Conservation (phyloP, 2,888 invertebrate species). For the Scaptomyza reducta region DNA sequence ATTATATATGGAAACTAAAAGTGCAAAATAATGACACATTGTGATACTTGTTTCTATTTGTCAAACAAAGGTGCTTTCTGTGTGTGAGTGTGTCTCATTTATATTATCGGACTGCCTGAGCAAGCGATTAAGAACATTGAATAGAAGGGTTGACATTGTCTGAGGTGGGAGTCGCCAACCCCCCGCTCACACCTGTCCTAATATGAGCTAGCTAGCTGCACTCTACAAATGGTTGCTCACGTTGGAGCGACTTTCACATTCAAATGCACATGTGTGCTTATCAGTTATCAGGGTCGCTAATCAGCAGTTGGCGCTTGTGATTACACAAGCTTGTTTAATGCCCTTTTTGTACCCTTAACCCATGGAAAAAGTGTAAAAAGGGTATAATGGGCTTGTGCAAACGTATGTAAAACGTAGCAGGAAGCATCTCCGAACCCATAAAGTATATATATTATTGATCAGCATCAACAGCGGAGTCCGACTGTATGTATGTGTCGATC, state of each 20-base stretch:
- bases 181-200: background rate
- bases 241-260: constrained; percentile 55
- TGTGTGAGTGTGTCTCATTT: background rate
- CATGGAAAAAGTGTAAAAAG: too few species aligned
- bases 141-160: constrained; percentile 3
- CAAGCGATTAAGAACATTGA: background rate
- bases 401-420: too few species aligned
- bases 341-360: too few species aligned
- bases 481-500: too few species aligned
- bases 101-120: constrained; percentile 4
- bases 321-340: constrained; percentile 53
- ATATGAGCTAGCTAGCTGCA: background rate
- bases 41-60: constrained; percentile 3
- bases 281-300: constrained; percentile 58
- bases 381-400: too few species aligned
- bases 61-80: constrained; percentile 3
- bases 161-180: background rate
- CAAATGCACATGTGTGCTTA: constrained; percentile 69
- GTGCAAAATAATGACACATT: constrained; percentile 2
- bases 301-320: constrained; percentile 32
- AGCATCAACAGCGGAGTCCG: too few species aligned
- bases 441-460: too few species aligned
- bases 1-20: background rate
- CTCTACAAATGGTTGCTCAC: background rate
- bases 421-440: too few species aligned